Percentiles rank a stretch among this genome's conserved stretches.
Evolutionary conservation across 37 sponge, comb jelly and placozoan genomes (phyloP).

Genomic region (Spongia lamella): DNA sequence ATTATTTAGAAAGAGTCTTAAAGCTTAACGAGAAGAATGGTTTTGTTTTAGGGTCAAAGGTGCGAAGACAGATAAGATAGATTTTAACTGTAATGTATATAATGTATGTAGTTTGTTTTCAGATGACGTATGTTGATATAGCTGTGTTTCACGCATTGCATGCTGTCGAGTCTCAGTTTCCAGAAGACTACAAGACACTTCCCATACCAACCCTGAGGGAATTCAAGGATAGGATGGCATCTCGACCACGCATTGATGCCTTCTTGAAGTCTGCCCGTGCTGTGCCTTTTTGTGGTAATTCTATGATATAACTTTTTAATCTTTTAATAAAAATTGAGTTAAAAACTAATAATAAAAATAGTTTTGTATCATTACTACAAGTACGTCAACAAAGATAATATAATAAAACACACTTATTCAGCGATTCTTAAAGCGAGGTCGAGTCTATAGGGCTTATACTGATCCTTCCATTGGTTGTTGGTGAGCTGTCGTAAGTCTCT

Average conservation of each 20-base stretch:
- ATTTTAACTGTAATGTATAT: neutral
- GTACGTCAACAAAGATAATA: too few relatives aligned
- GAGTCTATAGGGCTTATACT: too few relatives aligned
- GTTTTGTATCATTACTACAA: too few relatives aligned
- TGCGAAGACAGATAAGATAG: neutral
- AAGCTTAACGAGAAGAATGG: constrained; percentile 33
- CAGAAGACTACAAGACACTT: constrained; percentile 28
- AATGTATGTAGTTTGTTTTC: neutral
- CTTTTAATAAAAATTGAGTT: neutral
- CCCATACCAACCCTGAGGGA: constrained; percentile 34
- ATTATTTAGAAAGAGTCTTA: constrained; percentile 14
- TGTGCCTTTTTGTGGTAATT: constrained; percentile 46
- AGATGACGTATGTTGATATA: constrained; percentile 65
- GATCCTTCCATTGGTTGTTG: too few relatives aligned
- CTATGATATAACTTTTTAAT: constrained; percentile 52
- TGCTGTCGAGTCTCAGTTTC: constrained; percentile 37
- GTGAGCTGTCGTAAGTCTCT: too few relatives aligned
- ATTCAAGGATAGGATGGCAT: constrained; percentile 54
- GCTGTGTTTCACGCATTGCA: constrained; percentile 41
- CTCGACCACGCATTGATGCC: constrained; percentile 28
- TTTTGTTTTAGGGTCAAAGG: constrained; percentile 47
- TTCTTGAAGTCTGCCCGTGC: constrained; percentile 22
- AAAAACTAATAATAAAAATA: neutral
- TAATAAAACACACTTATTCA: too few relatives aligned
- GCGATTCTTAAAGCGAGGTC: too few relatives aligned